Base-by-base conservation (phyloP, 2,888 invertebrate species). In the Drosophila multiciliata region DNA sequence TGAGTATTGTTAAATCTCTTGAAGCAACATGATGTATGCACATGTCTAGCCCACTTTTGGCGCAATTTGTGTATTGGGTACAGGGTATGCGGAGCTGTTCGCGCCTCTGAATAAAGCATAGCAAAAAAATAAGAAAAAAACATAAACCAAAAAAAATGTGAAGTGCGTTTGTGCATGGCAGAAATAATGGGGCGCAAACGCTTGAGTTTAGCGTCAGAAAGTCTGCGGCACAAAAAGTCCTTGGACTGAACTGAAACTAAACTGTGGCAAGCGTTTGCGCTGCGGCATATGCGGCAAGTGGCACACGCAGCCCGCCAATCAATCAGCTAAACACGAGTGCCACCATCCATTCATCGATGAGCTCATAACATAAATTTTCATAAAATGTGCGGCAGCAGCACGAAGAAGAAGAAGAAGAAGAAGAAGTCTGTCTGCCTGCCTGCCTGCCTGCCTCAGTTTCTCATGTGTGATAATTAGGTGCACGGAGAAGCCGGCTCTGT, bases 361-460 rank as follows among this genome's bases (percentile, higher is more conserved):
- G 78, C 83, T 90, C 83, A 87, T 82, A 84, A 78, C 83, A 84
- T 90, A 54, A 87, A 87, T 90, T 86, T 81, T 73, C 82, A 89
- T 86, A 85, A 89, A 75, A 77, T 70, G 58, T 35, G 70, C 40
- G 35, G 29, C 29, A 29, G 55, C 36, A 55, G 20, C 12, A 20
- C 29, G 20, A 1, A 20, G 7, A 3, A 12, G 54, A n/a, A 20
- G 7, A 3, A 12, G 54, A n/a, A 45, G 45, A 15, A 45, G 45
- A 45, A 23, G 8, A 15, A 8, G 15, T 23, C 45, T 45, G 45
- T 23, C 23, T 23, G 23, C 23, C 23, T 23, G 23, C 23, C 23
- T 23, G 23, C 20, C 20, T 15, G 23, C 45, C 29, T 29, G 29
- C 29, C 29, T 6, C 29, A 17, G 26, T 36, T 54, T 29, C 61